Base-by-base conservation (phyloP, 2,888 invertebrate genomes). In the Metacarcinus magister region DNA sequence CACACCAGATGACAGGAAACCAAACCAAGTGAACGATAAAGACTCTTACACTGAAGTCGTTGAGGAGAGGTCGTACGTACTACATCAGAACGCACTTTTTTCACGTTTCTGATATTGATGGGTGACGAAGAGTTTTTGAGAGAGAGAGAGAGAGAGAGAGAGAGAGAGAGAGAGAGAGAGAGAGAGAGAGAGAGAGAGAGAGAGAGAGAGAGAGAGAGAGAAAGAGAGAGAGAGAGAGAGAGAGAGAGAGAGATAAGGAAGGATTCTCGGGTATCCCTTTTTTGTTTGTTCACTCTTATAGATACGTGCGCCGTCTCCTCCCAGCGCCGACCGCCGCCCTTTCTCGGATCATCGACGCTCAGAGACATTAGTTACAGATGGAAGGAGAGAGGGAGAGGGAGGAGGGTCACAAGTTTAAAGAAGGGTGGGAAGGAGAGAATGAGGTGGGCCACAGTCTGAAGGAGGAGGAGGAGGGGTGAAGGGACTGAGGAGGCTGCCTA, bases 321-420 rank as follows among this genome's bases (percentile, higher is more conserved):
- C 67, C 67, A 67, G 54, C 54, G 16, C 67, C 23, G n/a, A 7
- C n/a, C 67, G 23, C 67, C 67, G 67, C 67, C 67, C 67, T n/a
- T 67, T 67, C 23, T 67, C 67, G n/a, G n/a, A 67, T 67, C 67
- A 67, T n/a, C n/a, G 67, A 23, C n/a, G n/a, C 0, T 82, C 13
- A 32, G 75, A 75, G 23, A 16, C 75, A 28, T 75, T 32, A 82
- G 32, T 82, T 82, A n/a, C 32, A 32, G 82, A 82, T 28, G 82
- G 82, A 82, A 32, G 32, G 82, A 82, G 82, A 82, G 82, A 82
- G 82, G 32, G 82, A 28, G 32, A 82, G 82, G 32, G 82, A 82
- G 82, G 67, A 82, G 82, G 28, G 82, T 3, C n/a, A 8, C 23
- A 75, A 32, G 16, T 67, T n/a, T 75, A n/a, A n/a, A 7, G 75